These are phyloP conservation scores for Coluber constrictor DNA, from an alignment of 2,797 vertebrate genomes.

Conservation along the genomic window DNA sequence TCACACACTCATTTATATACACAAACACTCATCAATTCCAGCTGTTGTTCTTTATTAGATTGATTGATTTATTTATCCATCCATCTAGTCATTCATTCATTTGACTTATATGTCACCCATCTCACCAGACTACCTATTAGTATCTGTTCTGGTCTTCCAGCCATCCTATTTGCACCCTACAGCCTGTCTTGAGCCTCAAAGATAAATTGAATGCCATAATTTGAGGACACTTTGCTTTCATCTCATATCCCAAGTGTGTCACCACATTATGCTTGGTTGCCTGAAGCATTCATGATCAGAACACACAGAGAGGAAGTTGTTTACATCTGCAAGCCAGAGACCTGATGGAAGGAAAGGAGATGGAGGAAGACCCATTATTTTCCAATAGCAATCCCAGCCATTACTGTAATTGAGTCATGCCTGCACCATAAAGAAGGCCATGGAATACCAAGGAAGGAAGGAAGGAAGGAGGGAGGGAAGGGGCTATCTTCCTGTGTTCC, in stretches of 20 bases:
- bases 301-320: neutral
- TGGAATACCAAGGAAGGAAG: neutral
- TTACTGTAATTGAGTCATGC: neutral
- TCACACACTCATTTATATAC: neutral
- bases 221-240: neutral
- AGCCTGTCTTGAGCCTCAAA: neutral
- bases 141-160: neutral
- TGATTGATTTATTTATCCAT: neutral
- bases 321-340: conserved; percentile 9
- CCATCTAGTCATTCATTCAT: neutral
- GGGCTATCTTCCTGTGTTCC: neutral
- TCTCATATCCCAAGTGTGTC: neutral
- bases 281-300: neutral
- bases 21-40: neutral
- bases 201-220: neutral
- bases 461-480: no score
- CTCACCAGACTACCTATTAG: neutral
- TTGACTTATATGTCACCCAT: neutral
- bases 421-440: neutral
- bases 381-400: neutral
- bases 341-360: conserved; percentile 17
- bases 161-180: neutral
- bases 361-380: neutral
- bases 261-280: neutral
- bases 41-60: neutral